Conservation (phyloP, 2,113 vertebrate genomes). For the Platycercus adscitus region DNA sequence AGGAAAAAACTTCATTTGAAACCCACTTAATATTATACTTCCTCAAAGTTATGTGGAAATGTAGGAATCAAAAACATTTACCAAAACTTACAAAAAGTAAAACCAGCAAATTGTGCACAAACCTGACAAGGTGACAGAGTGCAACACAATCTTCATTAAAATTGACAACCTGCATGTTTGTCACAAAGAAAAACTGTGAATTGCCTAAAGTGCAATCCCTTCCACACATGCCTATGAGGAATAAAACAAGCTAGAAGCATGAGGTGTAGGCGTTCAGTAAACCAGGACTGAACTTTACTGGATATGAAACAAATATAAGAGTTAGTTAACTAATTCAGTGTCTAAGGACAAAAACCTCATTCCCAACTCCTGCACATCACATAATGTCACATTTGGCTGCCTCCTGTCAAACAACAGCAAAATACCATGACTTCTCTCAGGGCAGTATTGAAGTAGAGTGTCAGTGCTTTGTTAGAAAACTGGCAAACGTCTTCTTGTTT, state of each 20-base stretch:
- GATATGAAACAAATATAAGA: background rate
- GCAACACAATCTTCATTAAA: background rate
- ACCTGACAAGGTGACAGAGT: background rate
- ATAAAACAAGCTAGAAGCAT: background rate
- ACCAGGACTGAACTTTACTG: background rate
- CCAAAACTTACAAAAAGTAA: background rate
- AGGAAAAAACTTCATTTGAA: background rate
- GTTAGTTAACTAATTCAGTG: constrained; percentile 21
- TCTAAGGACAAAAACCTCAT: constrained; percentile 11
- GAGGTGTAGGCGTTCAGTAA: background rate
- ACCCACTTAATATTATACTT: background rate
- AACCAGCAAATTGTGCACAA: background rate
- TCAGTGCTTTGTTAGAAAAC: background rate
- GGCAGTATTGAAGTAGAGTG: constrained; percentile 23
- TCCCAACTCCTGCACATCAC: background rate
- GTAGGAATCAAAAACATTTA: background rate
- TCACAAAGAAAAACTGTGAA: background rate
- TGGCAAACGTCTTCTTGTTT: background rate
- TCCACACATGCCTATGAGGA: background rate
- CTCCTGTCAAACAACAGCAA: constrained; percentile 1
- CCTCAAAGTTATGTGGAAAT: background rate
- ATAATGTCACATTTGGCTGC: constrained; percentile 39
- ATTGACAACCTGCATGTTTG: background rate
- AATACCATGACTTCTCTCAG: constrained; percentile 48
- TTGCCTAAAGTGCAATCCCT: background rate